Evolutionary conservation across 2,113 vertebrate genomes (phyloP).

Genomic region (Siphamia tubifer): DNA sequence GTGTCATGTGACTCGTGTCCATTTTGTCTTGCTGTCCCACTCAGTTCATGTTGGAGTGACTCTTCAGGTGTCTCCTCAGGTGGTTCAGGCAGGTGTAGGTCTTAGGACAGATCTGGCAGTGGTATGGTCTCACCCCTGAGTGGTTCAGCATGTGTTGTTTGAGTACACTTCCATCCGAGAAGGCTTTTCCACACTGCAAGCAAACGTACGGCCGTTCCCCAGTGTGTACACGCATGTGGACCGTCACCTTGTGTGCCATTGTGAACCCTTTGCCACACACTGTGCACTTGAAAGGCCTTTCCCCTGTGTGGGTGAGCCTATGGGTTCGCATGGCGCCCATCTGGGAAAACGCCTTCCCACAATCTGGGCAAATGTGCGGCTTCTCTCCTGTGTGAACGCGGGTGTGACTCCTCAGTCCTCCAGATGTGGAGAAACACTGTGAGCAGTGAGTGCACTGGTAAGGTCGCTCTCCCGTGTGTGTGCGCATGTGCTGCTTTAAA

Average conservation of each 20-base stretch:
- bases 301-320: slow-evolving; percentile 74
- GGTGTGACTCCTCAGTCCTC: slow-evolving; percentile 72
- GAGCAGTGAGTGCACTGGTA: slow-evolving; percentile 76
- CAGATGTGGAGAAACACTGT: slow-evolving; percentile 71
- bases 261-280: slow-evolving; percentile 76
- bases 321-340: slow-evolving; percentile 75
- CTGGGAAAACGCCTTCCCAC: slow-evolving; percentile 75
- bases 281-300: slow-evolving; percentile 69
- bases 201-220: slow-evolving; percentile 74
- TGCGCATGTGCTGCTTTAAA: slow-evolving; percentile 76
- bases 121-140: slow-evolving; percentile 76
- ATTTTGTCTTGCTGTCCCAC: neutral
- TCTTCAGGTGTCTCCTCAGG: slow-evolving; percentile 76
- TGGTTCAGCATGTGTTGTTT: slow-evolving; percentile 79
- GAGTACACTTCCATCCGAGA: slow-evolving; percentile 73
- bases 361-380: slow-evolving; percentile 71
- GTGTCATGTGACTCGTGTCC: neutral
- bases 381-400: slow-evolving; percentile 75
- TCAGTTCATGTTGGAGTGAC: slow-evolving; percentile 70
- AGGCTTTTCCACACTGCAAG: slow-evolving; percentile 74
- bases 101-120: slow-evolving; percentile 77
- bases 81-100: slow-evolving; percentile 79
- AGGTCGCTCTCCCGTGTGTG: slow-evolving; percentile 73
- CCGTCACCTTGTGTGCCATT: slow-evolving; percentile 73
- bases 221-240: slow-evolving; percentile 76